Evolutionary conservation across 2,113 vertebrate genomes (phyloP), one percentile per base, ranked within the genome.

Genomic region (Corynorhinus townsendii): DNA sequence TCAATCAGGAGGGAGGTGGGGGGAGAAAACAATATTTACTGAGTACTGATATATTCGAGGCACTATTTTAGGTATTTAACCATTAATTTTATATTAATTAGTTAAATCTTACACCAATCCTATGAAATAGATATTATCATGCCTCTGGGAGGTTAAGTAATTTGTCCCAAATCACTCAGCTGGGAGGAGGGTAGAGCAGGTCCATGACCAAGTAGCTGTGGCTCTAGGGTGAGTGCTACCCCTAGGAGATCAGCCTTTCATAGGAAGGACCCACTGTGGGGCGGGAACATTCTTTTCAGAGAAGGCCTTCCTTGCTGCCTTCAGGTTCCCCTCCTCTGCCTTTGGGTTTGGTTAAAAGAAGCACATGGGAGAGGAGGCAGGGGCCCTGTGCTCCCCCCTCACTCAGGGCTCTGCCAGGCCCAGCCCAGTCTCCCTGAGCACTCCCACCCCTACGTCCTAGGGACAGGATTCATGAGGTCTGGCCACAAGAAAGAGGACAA

Each of bases 401-500:
- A 10, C 17, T 22, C 19, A 72, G 24, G 30, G 22, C 49, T 82
- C 38, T 20, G 7, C n/a, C 28, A 10, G 35, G 26, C 43, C 71
- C 38, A 20, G 10, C n/a, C 43, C 33, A 10, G 16, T 14, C 66
- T 33, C 71, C 62, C 35, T 4, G 16, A 5, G 4, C 0, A 0
- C 4, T 76, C 38, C 33, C 3, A 28, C 8, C 66, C 30, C n/a
- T 26, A 0, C 43, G 5, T 56, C 38, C 62, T 26, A 17, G 69
- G 75, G 82, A n/a, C 6, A 38, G 81, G 69, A 82, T 84, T 54
- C 56, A 54, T 11, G 14, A 49, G n/a, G 16, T 64, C 52, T 54
- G 88, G 38, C 64, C 84, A 62, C 45, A 28, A 43, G 85, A 7
- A 73, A 77, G 71, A 71, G 59, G 30, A 66, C 26, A 59, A 84